Evolutionary conservation across 2,113 vertebrate genomes (phyloP).

Genomic region (Leucoraja erinaceus): DNA sequence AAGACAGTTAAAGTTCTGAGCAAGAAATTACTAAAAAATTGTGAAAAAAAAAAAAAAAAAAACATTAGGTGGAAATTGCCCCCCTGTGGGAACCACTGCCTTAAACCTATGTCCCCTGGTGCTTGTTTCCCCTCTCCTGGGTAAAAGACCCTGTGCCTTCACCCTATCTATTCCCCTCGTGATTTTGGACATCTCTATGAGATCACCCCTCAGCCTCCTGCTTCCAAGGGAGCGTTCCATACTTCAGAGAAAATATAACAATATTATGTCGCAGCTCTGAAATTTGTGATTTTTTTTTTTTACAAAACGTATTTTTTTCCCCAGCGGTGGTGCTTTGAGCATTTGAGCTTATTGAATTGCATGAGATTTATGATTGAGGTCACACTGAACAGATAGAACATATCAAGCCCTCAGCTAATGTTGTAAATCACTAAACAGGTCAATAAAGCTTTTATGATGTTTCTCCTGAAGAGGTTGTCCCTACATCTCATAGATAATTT

Average conservation of each 20-base stretch:
- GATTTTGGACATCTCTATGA: too few species aligned
- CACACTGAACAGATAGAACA: background rate
- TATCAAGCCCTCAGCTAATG: background rate
- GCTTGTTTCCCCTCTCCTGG: too few species aligned
- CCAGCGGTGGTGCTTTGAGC: background rate
- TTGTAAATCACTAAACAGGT: background rate
- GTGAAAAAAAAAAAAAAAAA: too few species aligned
- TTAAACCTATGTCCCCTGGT: too few species aligned
- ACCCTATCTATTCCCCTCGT: too few species aligned
- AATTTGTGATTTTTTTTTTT: background rate
- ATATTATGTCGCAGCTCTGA: background rate
- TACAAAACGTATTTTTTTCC: background rate
- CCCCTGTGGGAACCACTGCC: too few species aligned
- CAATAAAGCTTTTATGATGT: background rate
- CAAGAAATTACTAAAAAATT: too few species aligned
- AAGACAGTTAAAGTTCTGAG: too few species aligned
- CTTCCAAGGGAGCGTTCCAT: too few species aligned
- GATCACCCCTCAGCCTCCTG: too few species aligned
- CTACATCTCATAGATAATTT: background rate
- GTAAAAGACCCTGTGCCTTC: too few species aligned
- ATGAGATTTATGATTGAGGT: background rate
- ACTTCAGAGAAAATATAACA: background rate
- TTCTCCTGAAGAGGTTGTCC: background rate
- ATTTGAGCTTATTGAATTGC: conserved; percentile 11
- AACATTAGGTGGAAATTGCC: too few species aligned